Evolutionary conservation across 2,888 invertebrate species (phyloP).

Genomic region (Micropterix aruncella): DNA sequence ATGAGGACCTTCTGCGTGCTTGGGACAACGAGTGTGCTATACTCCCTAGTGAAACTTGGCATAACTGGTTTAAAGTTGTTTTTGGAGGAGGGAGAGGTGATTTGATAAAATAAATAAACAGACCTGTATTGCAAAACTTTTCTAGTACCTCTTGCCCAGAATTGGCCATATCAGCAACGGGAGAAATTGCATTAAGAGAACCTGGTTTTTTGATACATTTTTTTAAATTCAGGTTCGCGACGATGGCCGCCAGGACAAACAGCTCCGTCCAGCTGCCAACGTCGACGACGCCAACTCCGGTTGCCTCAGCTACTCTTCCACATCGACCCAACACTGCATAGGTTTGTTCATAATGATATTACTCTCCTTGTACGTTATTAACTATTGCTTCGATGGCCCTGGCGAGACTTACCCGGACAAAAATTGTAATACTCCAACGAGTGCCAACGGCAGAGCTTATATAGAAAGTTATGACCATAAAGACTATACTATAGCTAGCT

Average conservation of each 20-base stretch:
- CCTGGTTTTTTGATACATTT: constrained; percentile 4
- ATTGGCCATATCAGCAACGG: constrained; percentile 2
- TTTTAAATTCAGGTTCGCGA: constrained; percentile 27
- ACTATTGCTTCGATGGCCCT: constrained; percentile 3
- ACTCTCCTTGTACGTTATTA: constrained; percentile 17
- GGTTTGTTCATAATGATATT: constrained; percentile 34
- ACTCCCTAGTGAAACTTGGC: no score
- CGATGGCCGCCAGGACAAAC: constrained; percentile 18
- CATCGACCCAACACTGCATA: constrained; percentile 29
- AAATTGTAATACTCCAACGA: constrained; percentile 1
- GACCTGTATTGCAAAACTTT: background rate
- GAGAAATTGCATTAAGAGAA: no score
- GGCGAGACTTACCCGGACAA: constrained; percentile 1
- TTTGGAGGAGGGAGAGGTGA: background rate
- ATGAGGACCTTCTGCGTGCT: no score
- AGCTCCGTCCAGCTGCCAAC: constrained; percentile 11
- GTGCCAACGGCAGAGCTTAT: background rate
- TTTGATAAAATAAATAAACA: constrained; percentile 4
- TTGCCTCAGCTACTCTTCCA: constrained; percentile 25
- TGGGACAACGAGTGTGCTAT: no score
- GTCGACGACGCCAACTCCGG: constrained; percentile 19
- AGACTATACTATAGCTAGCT: background rate
- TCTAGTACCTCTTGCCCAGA: constrained; percentile 1
- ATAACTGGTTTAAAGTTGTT: constrained; percentile 2
- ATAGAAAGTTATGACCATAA: background rate